Base-by-base conservation (phyloP, 37 sponge, comb jelly and placozoan genomes). In the Bolinopsis microptera region DNA sequence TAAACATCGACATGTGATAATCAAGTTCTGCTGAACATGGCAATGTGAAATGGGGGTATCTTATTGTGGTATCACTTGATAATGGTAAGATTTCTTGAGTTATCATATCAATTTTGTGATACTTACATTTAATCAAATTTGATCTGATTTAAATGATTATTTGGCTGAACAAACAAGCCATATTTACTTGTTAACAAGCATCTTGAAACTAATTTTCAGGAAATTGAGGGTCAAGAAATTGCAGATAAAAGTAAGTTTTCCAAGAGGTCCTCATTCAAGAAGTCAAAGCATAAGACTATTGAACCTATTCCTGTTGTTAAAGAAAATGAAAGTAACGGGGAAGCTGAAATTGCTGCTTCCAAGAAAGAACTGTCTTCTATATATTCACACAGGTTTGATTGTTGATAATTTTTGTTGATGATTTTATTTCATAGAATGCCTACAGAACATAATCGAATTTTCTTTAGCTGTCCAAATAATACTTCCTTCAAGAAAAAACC, bases 341-440 rank as follows among this genome's bases (percentile, higher is more conserved):
- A 48, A 13, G 13, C 61, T 48, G 61, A 48, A 18, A 13, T 18
- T 48, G 61, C 13, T 5, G 13, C 13, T 48, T 13, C 61, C 61
- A 5, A 48, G 36, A 77, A 77, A 36, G 35, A 77, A 18, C 48
- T 86, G 1, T 40, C 61, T 25, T 86, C 90, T 2, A 86, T 86
- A 13, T 86, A 86, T 38, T 86, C 90, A 0, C 48, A 86, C 90
- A 86, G 90, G 90, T 86, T 13, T 21, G 35, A 24, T 9, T 34
- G 30, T 18, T 80, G 82, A 37, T 8, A 30, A 33, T 80, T 35
- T 18, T 27, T 28, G 2, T 80, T 72, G 28, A n/a, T 72, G n/a
- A n/a, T n/a, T n/a, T n/a, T n/a, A n/a, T n/a, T n/a, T n/a, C n/a
- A n/a, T n/a, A n/a, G n/a, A n/a, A n/a, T n/a, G n/a, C n/a, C n/a